Evolutionary conservation across 2,888 invertebrate species (phyloP).

Genomic region (Zootermopsis nevadensis): DNA sequence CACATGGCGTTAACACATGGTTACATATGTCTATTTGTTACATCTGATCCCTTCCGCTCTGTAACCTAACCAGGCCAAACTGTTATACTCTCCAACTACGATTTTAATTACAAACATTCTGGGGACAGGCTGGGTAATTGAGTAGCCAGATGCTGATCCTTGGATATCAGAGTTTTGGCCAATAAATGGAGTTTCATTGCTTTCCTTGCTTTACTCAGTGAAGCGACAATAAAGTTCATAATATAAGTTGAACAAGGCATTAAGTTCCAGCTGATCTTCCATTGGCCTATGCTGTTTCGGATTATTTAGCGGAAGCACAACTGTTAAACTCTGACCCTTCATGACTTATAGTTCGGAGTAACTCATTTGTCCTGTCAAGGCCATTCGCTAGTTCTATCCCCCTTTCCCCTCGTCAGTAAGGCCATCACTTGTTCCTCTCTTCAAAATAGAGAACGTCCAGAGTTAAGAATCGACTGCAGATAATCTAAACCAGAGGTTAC

Average conservation of each 20-base stretch:
- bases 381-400: background rate
- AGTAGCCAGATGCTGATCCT: constrained; percentile 5
- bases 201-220: background rate
- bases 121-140: constrained; percentile 7
- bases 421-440: too few species aligned
- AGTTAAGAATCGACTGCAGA: too few species aligned
- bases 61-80: background rate
- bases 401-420: background rate
- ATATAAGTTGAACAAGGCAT: background rate
- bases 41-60: constrained; percentile 24
- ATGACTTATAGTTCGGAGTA: background rate
- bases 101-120: constrained; percentile 16
- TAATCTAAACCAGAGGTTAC: too few species aligned
- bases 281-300: background rate
- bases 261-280: background rate
- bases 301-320: background rate
- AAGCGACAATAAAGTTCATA: background rate
- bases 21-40: constrained; percentile 19
- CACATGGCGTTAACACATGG: background rate
- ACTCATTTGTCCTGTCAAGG: too few species aligned
- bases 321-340: background rate
- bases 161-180: background rate
- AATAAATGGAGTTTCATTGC: background rate
- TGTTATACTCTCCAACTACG: background rate
- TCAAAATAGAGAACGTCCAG: too few species aligned